Conservation (phyloP, 2,888 invertebrate genomes). For the Agrochola litura region DNA sequence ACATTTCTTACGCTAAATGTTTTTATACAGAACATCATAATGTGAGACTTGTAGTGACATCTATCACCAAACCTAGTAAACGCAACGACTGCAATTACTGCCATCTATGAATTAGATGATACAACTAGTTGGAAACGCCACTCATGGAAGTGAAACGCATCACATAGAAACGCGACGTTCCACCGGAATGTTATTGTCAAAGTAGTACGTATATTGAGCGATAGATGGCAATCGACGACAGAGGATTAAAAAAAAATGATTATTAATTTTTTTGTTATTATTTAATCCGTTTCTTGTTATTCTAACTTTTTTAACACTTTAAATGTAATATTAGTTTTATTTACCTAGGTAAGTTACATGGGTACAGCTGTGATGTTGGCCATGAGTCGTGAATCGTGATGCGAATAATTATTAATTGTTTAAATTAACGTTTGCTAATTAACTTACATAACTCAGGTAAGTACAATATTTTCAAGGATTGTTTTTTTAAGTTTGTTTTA, state of each 20-base stretch:
- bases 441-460: not conserved
- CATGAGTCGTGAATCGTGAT: conserved; percentile 21
- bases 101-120: conserved; percentile 36
- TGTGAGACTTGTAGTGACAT: conserved; percentile 15
- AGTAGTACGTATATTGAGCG: conserved; percentile 5
- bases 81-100: not conserved
- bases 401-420: conserved; percentile 32
- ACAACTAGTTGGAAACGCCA: conserved; percentile 6
- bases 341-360: not conserved
- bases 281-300: too few relatives aligned
- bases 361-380: not conserved
- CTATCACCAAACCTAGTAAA: conserved; percentile 15
- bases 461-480: conserved; percentile 18
- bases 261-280: not conserved
- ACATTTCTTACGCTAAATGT: not conserved
- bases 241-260: too few relatives aligned
- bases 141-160: not conserved
- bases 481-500: not conserved
- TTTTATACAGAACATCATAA: too few relatives aligned
- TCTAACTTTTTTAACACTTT: not conserved
- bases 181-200: not conserved
- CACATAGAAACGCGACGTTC: not conserved
- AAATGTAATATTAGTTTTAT: not conserved
- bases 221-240: conserved; percentile 43
- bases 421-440: conserved; percentile 24